Base-by-base conservation (phyloP, 2,888 invertebrate genomes). In the Galerucella pusilla region DNA sequence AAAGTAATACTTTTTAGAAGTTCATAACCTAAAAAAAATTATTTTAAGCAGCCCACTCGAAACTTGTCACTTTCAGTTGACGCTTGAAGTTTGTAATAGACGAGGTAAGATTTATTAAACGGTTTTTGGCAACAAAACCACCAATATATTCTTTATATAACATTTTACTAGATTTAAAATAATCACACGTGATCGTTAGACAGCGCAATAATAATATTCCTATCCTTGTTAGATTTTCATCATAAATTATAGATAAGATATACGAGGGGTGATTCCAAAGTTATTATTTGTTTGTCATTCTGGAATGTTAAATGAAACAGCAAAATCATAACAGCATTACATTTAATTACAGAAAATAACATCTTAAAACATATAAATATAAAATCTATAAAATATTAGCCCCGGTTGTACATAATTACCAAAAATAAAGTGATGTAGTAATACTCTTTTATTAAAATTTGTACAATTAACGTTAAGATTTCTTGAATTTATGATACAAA, bases 401-500 rank as follows among this genome's bases (percentile, higher is more conserved):
- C 28, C 28, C 5, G 28, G 28, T 28, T 28, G 4, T 46, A 46
- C 12, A 46, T 46, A 46, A 28, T 28, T 28, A 4, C 28, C 28
- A 28, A 28, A 28, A 28, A 28, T 28, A 28, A 28, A 28, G 28
- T 28, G 2, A 28, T 28, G 28, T 28, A 28, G 28, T 28, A 28
- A 7, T 6, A 35, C 7, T 6, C 6, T 35, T 35, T 35, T 35
- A 5, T 35, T 35, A 35, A 35, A 35, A 35, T 35, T 4, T 35
- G 35, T 35, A 35, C 35, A 6, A 20, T 57, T 9, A 9, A 57
- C 2, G 16, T 57, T 57, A 16, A 7, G 20, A 25, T 45, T 68
- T 59, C 25, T 46, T 49, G 5, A 73, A 73, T 68, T 75, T 80
- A 0, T 94, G 63, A 25, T 80, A 79, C 9, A 85, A 71, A 42